Percentiles rank a stretch among this genome's conserved stretches.
Evolutionary conservation across 2,888 invertebrate genomes (phyloP).

Genomic region (Campoplex capitator): DNA sequence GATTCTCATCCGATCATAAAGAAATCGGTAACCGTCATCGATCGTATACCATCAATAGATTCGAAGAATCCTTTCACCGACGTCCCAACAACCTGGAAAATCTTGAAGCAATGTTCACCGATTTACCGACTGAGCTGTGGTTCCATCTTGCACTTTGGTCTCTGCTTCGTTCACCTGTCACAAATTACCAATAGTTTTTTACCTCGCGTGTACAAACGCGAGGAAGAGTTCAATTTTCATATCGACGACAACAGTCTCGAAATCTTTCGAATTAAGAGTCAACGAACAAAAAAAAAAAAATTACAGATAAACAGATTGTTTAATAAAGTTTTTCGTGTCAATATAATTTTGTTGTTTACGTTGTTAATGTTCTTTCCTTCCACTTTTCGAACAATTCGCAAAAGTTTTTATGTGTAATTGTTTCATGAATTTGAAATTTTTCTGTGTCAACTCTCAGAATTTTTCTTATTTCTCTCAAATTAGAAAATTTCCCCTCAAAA

Average conservation of each 20-base stretch:
- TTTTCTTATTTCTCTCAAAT: not conserved
- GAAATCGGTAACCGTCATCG: conserved; percentile 32
- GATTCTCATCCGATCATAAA: conserved; percentile 9
- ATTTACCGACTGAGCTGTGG: conserved; percentile 68
- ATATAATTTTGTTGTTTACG: conserved; percentile 37
- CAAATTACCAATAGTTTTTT: not conserved
- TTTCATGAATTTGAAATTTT: not conserved
- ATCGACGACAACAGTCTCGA: conserved; percentile 28
- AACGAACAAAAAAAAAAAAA: conserved; percentile 1
- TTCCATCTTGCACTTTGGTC: conserved; percentile 68
- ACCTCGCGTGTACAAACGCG: not conserved
- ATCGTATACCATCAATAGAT: conserved; percentile 44
- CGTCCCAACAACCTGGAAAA: conserved; percentile 48
- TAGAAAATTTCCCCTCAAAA: not conserved
- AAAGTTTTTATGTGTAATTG: too few species aligned
- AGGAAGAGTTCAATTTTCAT: conserved; percentile 31
- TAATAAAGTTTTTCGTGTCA: conserved; percentile 61
- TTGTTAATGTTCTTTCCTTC: not conserved
- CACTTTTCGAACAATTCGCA: not conserved
- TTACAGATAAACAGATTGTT: conserved; percentile 12
- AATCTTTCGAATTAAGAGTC: conserved; percentile 26
- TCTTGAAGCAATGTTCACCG: conserved; percentile 47
- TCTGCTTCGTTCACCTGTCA: conserved; percentile 63
- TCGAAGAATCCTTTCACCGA: conserved; percentile 51
- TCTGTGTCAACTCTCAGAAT: not conserved